These are phyloP conservation scores for Sarcophaga bullata DNA, from an alignment of 1,140 invertebrate genomes.

Conservation along the genomic window DNA sequence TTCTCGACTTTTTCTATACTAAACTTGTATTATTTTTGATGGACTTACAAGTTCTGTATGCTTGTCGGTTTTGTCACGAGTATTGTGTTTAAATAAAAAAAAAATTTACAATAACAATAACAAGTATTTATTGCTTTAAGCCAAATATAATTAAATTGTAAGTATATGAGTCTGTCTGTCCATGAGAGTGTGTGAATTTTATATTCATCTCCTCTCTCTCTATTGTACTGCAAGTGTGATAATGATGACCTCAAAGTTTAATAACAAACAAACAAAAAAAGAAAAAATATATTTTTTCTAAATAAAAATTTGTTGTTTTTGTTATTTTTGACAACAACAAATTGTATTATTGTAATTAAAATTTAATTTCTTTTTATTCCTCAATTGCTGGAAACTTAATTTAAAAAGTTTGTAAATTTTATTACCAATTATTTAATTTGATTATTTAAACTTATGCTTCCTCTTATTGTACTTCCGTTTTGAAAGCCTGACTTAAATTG, in stretches of 20 bases:
- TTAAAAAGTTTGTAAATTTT: too few relatives aligned
- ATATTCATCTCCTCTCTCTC: too few relatives aligned
- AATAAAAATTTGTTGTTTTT: background rate
- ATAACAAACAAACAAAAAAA: background rate
- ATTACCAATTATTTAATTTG: too few relatives aligned
- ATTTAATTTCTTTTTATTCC: background rate
- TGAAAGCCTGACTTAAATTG: too few relatives aligned
- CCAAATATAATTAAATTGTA: background rate
- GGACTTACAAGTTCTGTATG: background rate
- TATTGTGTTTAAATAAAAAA: background rate
- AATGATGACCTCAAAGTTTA: slow-evolving; percentile 22
- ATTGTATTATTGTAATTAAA: background rate
- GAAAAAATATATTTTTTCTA: too few relatives aligned
- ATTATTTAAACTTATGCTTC: too few relatives aligned
- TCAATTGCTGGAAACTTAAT: too few relatives aligned
- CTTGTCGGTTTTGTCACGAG: too few relatives aligned
- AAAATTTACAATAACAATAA: background rate
- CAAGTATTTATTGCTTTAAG: background rate
- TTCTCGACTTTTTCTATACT: background rate
- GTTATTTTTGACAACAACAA: too few relatives aligned
- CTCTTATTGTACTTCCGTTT: too few relatives aligned
- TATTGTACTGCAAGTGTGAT: too few relatives aligned
- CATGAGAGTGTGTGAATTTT: too few relatives aligned
- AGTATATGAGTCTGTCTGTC: background rate
- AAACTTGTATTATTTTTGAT: background rate